phyloP scores from a whole-genome alignment of 1,140 invertebrate genomes.

The Zaprionus ornatus region DNA sequence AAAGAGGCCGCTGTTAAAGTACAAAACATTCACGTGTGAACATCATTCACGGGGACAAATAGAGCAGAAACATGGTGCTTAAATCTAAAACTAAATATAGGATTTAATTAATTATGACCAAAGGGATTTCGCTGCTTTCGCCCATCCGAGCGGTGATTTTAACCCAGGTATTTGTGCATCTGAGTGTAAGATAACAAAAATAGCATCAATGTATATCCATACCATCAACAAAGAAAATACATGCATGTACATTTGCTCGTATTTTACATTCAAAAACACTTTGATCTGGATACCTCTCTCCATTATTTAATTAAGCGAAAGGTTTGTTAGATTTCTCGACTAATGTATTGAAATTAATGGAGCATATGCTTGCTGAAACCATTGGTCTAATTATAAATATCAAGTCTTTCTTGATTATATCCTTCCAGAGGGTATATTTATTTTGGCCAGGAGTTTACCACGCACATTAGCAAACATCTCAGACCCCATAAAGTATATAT shows the following conservation, averaged over 20 bases:
- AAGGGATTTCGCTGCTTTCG: conserved; percentile 67
- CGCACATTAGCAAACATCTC: no score
- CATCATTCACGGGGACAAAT: conserved; percentile 22
- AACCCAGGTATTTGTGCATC: conserved; percentile 52
- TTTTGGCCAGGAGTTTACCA: no score
- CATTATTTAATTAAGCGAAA: conserved; percentile 78
- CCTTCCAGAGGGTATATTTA: no score
- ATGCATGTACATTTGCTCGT: not conserved
- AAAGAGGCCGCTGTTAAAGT: not conserved
- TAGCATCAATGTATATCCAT: conserved; percentile 39
- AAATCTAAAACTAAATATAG: conserved; percentile 76
- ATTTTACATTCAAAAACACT: conserved; percentile 36
- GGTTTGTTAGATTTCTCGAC: conserved; percentile 33
- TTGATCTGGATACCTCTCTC: conserved; percentile 69
- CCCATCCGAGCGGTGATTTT: conserved; percentile 56
- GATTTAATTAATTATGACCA: conserved; percentile 80
- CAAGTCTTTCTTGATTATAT: no score
- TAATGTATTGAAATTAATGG: conserved; percentile 21
- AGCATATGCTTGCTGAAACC: conserved; percentile 8
- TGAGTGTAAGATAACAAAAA: conserved; percentile 72
- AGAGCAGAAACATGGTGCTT: conserved; percentile 33
- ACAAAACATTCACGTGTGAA: conserved; percentile 35
- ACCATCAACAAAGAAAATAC: not conserved
- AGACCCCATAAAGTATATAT: no score
- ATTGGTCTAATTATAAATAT: not conserved